Base-by-base conservation (phyloP, 1,140 invertebrate genomes). In the Sesamia nonagrioides region DNA sequence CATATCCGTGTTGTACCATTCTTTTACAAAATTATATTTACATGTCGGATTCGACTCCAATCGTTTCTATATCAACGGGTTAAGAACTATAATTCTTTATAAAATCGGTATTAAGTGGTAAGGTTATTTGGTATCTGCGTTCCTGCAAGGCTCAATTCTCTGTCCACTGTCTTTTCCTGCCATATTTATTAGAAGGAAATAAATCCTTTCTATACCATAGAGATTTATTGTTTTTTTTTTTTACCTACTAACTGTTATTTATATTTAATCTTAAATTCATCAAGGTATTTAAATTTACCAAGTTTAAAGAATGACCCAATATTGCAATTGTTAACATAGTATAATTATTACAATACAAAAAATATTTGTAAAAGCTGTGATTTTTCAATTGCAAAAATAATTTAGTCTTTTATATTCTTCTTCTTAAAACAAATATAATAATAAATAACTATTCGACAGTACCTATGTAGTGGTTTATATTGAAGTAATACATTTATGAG, bases 1-100 rank as follows among this genome's bases (percentile, higher is more conserved):
- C 79, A 88, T 78, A 90, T 93, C 91, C 90, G 92, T 85, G 84
- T 93, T 89, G 82, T 81, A 84, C 73, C 78, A 80, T 82, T 68
- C 50, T 79, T 40, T 66, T 54, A 74, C 82, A 86, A 80, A 74
- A 37, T 76, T 84, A 74, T 15, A 17, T n/a, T 76, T 60, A 40
- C 21, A n/a, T 40, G 72, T 48, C 48, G 66, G 42, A 79, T 80
- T 52, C 50, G n/a, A 52, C 21, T 33, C 33, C 27, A 6, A 77
- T 48, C 18, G 50, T n/a, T 21, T 77, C 58, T 86, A 88, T 83
- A 71, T 7, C 40, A 69, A 84, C 52, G 71, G 7, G 15, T 48
- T 85, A 89, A 84, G 78, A 73, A 83, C 73, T 42, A 84, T 69
- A 84, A 77, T 89, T 40, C 37, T 27, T 76, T 63, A 52, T 17